phyloP scores from a whole-genome alignment of 2,113 vertebrate species.

The Lethenteron camtschaticum region DNA sequence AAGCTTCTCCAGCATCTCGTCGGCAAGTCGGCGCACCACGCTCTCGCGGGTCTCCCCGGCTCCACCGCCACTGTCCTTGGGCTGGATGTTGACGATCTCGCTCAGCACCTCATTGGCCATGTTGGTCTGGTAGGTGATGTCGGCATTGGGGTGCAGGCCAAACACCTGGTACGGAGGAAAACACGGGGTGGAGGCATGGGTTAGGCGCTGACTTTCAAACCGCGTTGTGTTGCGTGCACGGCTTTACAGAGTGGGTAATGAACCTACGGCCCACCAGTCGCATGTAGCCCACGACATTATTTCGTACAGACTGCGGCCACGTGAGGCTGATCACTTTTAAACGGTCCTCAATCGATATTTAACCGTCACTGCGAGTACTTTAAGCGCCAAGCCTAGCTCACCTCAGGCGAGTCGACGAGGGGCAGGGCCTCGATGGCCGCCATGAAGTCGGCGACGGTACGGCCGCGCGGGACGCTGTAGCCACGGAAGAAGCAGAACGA shows the following conservation, averaged over 20 bases:
- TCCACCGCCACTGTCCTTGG: slow-evolving; percentile 33
- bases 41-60: slow-evolving; percentile 36
- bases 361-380: background rate
- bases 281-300: no score
- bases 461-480: slow-evolving; percentile 29
- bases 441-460: slow-evolving; percentile 30
- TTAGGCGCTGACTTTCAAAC: no score
- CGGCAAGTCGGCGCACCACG: slow-evolving; percentile 27
- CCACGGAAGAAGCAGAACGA: slow-evolving; percentile 39
- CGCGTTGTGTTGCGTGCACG: no score
- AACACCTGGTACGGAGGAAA: slow-evolving; percentile 29
- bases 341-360: no score
- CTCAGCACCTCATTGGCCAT: slow-evolving; percentile 38
- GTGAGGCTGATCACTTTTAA: no score
- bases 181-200: background rate
- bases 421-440: slow-evolving; percentile 39
- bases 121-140: slow-evolving; percentile 51
- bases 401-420: slow-evolving; percentile 36
- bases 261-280: no score
- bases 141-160: slow-evolving; percentile 47
- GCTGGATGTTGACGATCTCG: slow-evolving; percentile 46
- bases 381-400: slow-evolving; percentile 13
- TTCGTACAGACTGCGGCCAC: no score
- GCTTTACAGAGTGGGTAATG: no score
- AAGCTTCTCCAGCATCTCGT: slow-evolving; percentile 48